Evolutionary conservation across 1,140 invertebrate genomes (phyloP), one percentile per base, ranked within the genome.

Genomic region (Camponotus vicinus): DNA sequence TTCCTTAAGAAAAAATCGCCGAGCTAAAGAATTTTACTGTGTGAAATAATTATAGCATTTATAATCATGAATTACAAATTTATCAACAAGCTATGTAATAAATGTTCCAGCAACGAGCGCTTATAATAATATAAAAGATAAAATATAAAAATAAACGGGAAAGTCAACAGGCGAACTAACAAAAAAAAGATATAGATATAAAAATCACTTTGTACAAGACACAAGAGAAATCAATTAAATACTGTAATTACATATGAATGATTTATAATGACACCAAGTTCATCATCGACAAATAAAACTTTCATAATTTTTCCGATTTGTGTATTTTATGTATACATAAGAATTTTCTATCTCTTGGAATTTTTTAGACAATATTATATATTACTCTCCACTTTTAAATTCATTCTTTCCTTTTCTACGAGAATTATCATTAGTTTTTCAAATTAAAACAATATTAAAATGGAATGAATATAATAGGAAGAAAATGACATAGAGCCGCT

Each of bases 61-160:
- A 61, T 71, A 71, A 82, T 82, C 40, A 18, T 37, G 40, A 4
- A 82, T 82, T 80, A 82, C 37, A 75, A 42, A 73, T 83, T 61
- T 13, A 83, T 83, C 69, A 61, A 73, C 52, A 59, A 73, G 21
- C 59, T 73, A 73, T 7, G 27, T 13, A 83, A 83, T 73, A 27
- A 5, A 45, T 49, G 27, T 61, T 73, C 45, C 79, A 71, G 55
- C 27, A n/a, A 49, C 15, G 49, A 82, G 34, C n/a, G 32, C n/a
- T 27, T 63, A 18, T 75, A 83, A 63, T 82, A 52, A 52, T 18
- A 52, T 18, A 52, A 18, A 15, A 15, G 5, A 15, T 52, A 52
- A 52, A 52, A 52, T 15, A 15, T 52, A 18, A 52, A 21, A 73
- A 40, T 40, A 82, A 82, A 40, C 40, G 37, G 37, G 13, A 40